Evolutionary conservation across 2,888 invertebrate genomes (phyloP), one percentile per base, ranked within the genome.

Genomic region (Macrosiphum euphorbiae): DNA sequence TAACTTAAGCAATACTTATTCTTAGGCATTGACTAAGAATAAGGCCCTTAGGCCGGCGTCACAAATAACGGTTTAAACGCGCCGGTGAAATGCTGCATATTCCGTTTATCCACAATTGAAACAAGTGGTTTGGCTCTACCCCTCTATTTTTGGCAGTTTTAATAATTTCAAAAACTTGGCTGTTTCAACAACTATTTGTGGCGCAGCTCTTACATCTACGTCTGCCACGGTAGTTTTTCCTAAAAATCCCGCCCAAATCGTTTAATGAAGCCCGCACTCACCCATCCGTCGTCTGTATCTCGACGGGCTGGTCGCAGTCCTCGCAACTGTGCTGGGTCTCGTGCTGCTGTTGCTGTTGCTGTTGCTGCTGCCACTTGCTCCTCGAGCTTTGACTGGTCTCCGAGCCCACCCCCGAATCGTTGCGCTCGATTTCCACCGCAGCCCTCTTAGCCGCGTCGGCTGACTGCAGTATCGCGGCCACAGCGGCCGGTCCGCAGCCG

Each of bases 361-460:
- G 78, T 78, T 78, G 78, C 95, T 96, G 95, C 96, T 96, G 96
- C 97, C 97, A 95, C 96, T 97, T 96, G 95, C 97, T 98, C 95
- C 98, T 97, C 94, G 98, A 98, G 94, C 98, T 97, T 96, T 98
- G 98, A 95, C 98, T 98, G 16, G 98, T 98, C 96, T 98, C 98
- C 8, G 98, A 98, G 90, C 98, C 98, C 3, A 98, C 98, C 4
- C 98, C 99, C 41, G 98, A 98, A 96, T 98, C 98, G 95, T 98
- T 98, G 95, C 99, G 97, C 96, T 98, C 98, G 95, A 98, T 97
- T 96, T 98, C 98, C 7, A 97, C 97, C 20, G 97, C 96, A 94
- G 96, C 96, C 85, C 96, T 96, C 95, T 96, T 94, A 50, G 58
- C 41, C 8, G 41, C 61, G 20, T 55, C 96, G 98, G 98, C 95